Evolutionary conservation across 1,140 invertebrate species (phyloP), one percentile per base, ranked within the genome.

Genomic region (Leptopilina boulardi): DNA sequence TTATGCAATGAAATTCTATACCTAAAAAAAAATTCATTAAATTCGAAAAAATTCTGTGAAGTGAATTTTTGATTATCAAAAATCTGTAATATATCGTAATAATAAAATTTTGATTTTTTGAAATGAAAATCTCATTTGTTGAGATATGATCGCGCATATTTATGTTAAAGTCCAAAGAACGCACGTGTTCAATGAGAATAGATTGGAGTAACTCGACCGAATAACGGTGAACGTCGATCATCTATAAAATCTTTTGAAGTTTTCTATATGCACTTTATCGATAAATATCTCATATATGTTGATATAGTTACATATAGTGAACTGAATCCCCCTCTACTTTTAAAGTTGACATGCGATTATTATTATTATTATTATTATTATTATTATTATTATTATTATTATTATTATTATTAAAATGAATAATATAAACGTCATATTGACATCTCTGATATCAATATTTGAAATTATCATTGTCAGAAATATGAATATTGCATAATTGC

Each of bases 161-260:
- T 34, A 34, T 34, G 30, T 34, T 34, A 47, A 47, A 47, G 44
- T 47, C 44, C 44, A 47, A 13, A n/a, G 44, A 47, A 47, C 44
- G 44, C n/a, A 47, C 44, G 4, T 47, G 44, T 15, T 47, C 13
- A 47, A 11, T 42, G 41, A 42, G 41, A 42, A 42, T 42, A 42
- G 41, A 42, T 47, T 47, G 44, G 15, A 47, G 44, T 13, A 47
- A 47, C 44, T 47, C 44, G 15, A 47, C 44, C 44, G 44, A 47
- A 47, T 47, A 47, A 47, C 44, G 44, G 44, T 47, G 44, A 47
- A 13, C 44, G 44, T 47, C 44, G 44, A 47, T 47, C 1, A 13
- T 47, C 44, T 47, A 47, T 47, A 47, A n/a, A 47, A 47, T 47
- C 44, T 47, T 47, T 47, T 47, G 44, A 47, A 47, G 44, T 47